A percentile compares a stretch with the other conserved stretches of the same genome.
Evolutionary conservation across 2,113 vertebrate species (phyloP).

Genomic region (Brienomyrus brachyistius): DNA sequence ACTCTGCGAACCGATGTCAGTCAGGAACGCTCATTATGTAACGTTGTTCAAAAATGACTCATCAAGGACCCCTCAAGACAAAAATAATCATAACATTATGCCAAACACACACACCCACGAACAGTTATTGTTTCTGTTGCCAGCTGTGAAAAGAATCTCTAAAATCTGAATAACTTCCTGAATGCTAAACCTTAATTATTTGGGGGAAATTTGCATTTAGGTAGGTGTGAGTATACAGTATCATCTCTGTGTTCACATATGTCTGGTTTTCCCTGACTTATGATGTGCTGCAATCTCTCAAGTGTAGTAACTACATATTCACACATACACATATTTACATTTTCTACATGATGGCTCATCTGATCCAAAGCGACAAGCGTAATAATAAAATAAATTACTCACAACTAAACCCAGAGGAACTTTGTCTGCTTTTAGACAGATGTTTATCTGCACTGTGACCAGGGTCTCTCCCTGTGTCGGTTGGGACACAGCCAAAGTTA

Average conservation of each 20-base stretch:
- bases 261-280: neutral
- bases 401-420: neutral
- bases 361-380: neutral
- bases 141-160: neutral
- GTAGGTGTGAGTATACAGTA: neutral
- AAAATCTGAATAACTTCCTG: neutral
- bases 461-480: neutral
- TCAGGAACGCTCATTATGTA: neutral
- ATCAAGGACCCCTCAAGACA: slow-evolving; percentile 36
- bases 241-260: neutral
- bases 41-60: slow-evolving; percentile 37
- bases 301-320: neutral
- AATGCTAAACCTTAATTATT: neutral
- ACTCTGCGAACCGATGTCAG: neutral
- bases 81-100: slow-evolving; percentile 45
- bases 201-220: neutral
- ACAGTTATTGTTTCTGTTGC: neutral
- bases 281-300: neutral
- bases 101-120: neutral
- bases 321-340: neutral
- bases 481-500: neutral
- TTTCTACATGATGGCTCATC: neutral
- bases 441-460: neutral
- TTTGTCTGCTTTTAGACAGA: neutral
- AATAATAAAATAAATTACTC: neutral